Base-by-base conservation (phyloP, 2,888 invertebrate species). In the Dioctria rufipes region DNA sequence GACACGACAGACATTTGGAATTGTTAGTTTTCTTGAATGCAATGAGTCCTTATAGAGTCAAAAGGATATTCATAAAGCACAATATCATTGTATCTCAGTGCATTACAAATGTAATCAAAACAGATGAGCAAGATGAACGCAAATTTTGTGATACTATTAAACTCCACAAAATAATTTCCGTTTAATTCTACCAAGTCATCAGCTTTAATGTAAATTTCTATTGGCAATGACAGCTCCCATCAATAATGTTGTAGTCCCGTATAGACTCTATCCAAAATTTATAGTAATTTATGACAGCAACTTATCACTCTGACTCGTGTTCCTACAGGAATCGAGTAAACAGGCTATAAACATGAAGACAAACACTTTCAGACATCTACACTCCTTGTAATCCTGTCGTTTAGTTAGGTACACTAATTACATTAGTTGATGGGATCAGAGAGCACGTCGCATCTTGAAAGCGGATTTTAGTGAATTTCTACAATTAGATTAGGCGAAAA, bases 351-450 rank as follows among this genome's bases (percentile, higher is more conserved):
- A 73, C 73, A 73, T 40, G 39, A 73, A 42, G 54, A 58, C 13
- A 73, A 73, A 73, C 73, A 73, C 43, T 73, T 73, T 54, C 58
- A 73, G 73, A 60, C 42, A 73, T 73, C 73, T 40, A 73, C 73
- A 73, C 73, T 58, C 42, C 73, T 73, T 73, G 73, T 73, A 73
- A 73, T 73, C 42, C 58, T 39, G 73, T 73, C 73, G 73, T 25
- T 73, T 42, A 58, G 73, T 58, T 73, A 25, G 25, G 25, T 25
- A 42, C 60, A 39, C 43, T 73, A 73, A 73, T 73, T 73, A 58
- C 58, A 73, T 73, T 73, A 73, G 73, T 60, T 73, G 73, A 60
- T 73, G 60, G 73, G 73, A 73, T 73, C 73, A 60, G 58, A 73
- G 58, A 54, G 40, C 73, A n/a, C 58, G 60, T 39, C 40, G 60